These are phyloP conservation scores for Halictus ligatus DNA, from an alignment of 2,888 invertebrate genomes.

Conservation along the genomic window DNA sequence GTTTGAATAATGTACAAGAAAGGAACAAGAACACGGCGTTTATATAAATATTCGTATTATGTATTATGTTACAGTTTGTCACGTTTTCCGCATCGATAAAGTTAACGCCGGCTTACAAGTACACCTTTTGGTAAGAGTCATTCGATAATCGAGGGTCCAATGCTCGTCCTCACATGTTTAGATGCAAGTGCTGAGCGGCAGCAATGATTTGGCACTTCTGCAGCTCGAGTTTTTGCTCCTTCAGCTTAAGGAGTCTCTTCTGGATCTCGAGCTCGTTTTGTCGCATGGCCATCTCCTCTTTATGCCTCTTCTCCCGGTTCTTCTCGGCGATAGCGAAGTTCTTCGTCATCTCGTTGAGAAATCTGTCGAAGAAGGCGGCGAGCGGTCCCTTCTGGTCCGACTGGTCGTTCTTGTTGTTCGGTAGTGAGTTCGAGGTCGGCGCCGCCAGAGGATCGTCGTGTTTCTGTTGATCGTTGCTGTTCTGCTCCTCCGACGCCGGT, in stretches of 20 bases:
- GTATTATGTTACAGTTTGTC: slow-evolving; percentile 5
- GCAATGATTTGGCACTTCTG: slow-evolving; percentile 71
- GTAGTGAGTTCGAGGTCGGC: neutral
- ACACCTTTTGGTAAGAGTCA: neutral
- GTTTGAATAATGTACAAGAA: neutral
- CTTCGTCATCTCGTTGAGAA: slow-evolving; percentile 68
- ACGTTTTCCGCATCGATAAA: neutral
- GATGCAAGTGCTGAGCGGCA: slow-evolving; percentile 67
- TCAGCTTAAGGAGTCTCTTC: slow-evolving; percentile 71
- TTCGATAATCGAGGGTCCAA: too few species aligned
- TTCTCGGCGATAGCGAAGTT: slow-evolving; percentile 70
- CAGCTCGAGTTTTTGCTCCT: slow-evolving; percentile 75
- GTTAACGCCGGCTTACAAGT: neutral
- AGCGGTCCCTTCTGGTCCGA: slow-evolving; percentile 42
- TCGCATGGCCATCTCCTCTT: slow-evolving; percentile 72
- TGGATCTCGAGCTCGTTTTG: slow-evolving; percentile 74
- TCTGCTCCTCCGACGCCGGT: slow-evolving; percentile 29
- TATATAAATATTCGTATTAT: slow-evolving; percentile 21
- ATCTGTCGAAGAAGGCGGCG: slow-evolving; percentile 57
- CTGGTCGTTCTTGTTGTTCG: slow-evolving; percentile 27
- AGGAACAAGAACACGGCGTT: neutral
- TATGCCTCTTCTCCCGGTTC: slow-evolving; percentile 75
- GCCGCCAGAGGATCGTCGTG: slow-evolving; percentile 34
- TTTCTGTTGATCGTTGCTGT: slow-evolving; percentile 21
- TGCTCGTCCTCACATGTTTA: slow-evolving; percentile 53